Evolutionary conservation across 2,797 vertebrate genomes (phyloP), one percentile per base, ranked within the genome.

Genomic region (Pantherophis vulpinus): DNA sequence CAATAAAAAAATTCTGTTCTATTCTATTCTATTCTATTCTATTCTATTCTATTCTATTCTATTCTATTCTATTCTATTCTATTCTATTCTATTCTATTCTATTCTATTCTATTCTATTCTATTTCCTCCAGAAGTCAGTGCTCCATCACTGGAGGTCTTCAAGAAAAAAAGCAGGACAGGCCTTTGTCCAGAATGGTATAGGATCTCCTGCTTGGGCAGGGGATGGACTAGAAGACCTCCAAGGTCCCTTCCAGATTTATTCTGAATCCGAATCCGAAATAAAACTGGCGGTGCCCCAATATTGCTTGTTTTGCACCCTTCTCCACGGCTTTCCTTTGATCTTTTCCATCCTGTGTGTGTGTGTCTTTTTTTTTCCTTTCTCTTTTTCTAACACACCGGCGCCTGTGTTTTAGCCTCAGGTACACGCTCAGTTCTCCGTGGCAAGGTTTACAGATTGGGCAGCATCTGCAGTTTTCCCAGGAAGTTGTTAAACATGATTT

Each of bases 401-500:
- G 11, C 11, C 12, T n/a, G 27, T 13, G 18, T 20, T 29, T 27
- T 6, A 27, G 23, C 56, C 55, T 18, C 2, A 58, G 59, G 47
- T 86, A 27, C 13, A 2, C 5, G 9, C 58, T 63, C 42, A 5
- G 47, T 8, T 70, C 29, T 37, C 51, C 51, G 18, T 89, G 56
- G 54, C 83, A 58, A 86, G 63, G 32, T 66, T 66, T 66, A 51
- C 87, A 92, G 87, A 87, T 88, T 90, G 51, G 70, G 16, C 63
- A 86, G 91, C 91, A 91, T 54, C 74, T 92, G 93, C 79, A 92
- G 47, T 42, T 79, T 89, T 70, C 74, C 51, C 8, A 29, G 47
- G 51, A 86, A 89, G 91, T 23, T 92, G 60, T 54, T 86, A 86
- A 86, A 56, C 91, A 86, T 51, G 91, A 86, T 92, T 86, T 89